Evolutionary conservation across 1,140 invertebrate species (phyloP).

Genomic region (Drosophila santomea): DNA sequence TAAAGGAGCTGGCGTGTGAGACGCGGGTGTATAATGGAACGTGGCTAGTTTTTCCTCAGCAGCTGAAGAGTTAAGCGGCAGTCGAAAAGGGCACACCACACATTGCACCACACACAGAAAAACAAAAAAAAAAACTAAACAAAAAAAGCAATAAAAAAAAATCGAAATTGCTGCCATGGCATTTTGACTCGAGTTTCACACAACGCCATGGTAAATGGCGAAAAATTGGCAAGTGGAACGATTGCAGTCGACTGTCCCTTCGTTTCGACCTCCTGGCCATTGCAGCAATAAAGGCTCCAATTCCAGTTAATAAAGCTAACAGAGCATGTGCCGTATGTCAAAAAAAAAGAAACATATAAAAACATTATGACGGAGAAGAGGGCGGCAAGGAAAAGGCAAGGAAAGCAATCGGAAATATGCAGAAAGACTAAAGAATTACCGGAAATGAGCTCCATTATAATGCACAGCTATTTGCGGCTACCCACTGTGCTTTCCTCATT

Average conservation of each 20-base stretch:
- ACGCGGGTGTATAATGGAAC: slow-evolving; percentile 8
- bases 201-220: slow-evolving; percentile 37
- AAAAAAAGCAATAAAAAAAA: slow-evolving; percentile 25
- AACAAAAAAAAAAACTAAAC: too few relatives aligned
- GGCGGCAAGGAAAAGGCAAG: not conserved
- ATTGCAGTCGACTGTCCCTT: slow-evolving; percentile 13
- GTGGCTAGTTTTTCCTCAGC: slow-evolving; percentile 47
- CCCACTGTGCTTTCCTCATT: slow-evolving; percentile 1
- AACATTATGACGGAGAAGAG: not conserved
- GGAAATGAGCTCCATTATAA: slow-evolving; percentile 4
- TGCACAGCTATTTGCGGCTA: not conserved
- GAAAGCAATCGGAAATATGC: not conserved
- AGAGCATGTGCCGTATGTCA: slow-evolving; percentile 58
- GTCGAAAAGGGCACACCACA: slow-evolving; percentile 6
- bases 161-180: slow-evolving; percentile 40
- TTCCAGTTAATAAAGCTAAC: slow-evolving; percentile 70
- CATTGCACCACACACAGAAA: not conserved
- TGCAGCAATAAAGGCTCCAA: slow-evolving; percentile 54
- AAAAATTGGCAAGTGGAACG: slow-evolving; percentile 44
- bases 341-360: slow-evolving; percentile 35
- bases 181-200: slow-evolving; percentile 45
- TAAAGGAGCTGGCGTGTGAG: slow-evolving; percentile 46
- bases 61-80: slow-evolving; percentile 43
- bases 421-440: not conserved
- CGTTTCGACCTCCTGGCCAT: slow-evolving; percentile 1